Evolutionary conservation across 1,140 invertebrate species (phyloP).

Genomic region (Eubasilissa regina): DNA sequence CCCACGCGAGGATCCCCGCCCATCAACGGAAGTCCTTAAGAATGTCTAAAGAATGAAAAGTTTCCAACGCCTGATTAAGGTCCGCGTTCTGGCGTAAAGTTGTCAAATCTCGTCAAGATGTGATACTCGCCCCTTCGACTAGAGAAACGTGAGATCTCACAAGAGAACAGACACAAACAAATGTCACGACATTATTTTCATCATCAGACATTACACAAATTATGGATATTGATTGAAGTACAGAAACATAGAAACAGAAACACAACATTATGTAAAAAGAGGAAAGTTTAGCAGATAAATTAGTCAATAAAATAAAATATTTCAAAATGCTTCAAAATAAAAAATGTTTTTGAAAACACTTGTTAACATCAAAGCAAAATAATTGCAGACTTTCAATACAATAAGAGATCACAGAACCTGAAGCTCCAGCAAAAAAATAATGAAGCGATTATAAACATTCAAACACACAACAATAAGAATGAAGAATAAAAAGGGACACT

Average conservation of each 20-base stretch:
- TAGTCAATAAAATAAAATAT: too few relatives aligned
- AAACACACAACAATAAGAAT: constrained; percentile 36
- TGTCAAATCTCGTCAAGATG: too few relatives aligned
- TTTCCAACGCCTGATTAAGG: background rate
- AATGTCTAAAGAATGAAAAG: constrained; percentile 12
- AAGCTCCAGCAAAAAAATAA: constrained; percentile 20
- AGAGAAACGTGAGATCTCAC: background rate
- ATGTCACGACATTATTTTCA: background rate
- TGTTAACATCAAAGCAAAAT: background rate
- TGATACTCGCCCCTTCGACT: background rate
- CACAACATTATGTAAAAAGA: background rate
- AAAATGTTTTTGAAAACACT: too few relatives aligned
- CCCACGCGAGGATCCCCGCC: background rate
- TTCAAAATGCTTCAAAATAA: too few relatives aligned
- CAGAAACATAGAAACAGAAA: background rate
- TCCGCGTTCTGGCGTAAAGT: too few relatives aligned
- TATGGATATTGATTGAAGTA: too few relatives aligned
- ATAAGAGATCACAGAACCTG: background rate
- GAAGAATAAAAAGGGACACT: constrained; percentile 40
- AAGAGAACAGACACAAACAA: background rate
- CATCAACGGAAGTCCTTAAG: constrained; percentile 16
- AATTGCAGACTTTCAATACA: background rate
- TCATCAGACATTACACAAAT: background rate
- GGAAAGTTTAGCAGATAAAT: too few relatives aligned
- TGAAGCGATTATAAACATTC: constrained; percentile 18